phyloP scores from a whole-genome alignment of 2,888 invertebrate genomes.

The Protodeltote pygarga region DNA sequence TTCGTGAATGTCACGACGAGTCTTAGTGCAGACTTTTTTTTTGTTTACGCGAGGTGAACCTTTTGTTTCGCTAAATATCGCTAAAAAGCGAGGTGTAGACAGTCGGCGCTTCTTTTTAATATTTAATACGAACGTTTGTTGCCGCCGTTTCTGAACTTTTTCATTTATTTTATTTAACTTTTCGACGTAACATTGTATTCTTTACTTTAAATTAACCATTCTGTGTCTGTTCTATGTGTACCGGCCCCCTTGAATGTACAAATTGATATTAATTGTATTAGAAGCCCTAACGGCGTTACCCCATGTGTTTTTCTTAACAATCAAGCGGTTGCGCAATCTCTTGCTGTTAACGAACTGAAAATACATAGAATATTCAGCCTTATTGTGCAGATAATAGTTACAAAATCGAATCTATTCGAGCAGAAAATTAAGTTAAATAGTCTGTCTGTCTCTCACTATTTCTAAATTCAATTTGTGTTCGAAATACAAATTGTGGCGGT shows the following conservation, averaged over 20 bases:
- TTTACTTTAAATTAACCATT: conserved; percentile 46
- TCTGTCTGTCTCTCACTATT: conserved; percentile 66
- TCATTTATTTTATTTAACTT: conserved; percentile 43
- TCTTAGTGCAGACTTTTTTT: conserved; percentile 54
- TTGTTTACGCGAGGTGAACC: conserved; percentile 46
- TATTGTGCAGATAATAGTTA: conserved; percentile 53
- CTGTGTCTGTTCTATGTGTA: conserved; percentile 38
- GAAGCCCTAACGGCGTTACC: conserved; percentile 70
- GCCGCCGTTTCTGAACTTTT: conserved; percentile 29
- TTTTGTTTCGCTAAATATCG: conserved; percentile 61
- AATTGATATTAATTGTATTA: conserved; percentile 86
- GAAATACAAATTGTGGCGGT: conserved; percentile 77
- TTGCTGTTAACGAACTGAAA: conserved; percentile 49
- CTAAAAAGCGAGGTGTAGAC: conserved; percentile 60
- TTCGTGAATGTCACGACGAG: conserved; percentile 64
- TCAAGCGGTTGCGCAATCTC: conserved; percentile 69
- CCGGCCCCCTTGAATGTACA: conserved; percentile 64
- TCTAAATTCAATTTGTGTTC: conserved; percentile 78
- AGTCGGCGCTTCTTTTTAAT: conserved; percentile 56
- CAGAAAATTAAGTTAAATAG: conserved; percentile 63
- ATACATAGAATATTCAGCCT: conserved; percentile 52
- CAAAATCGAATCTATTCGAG: conserved; percentile 51
- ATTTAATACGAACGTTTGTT: conserved; percentile 56
- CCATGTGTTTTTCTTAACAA: conserved; percentile 85
- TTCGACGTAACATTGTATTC: conserved; percentile 40